Evolutionary conservation across 2,888 invertebrate genomes (phyloP).

Genomic region (Dynastes hyllus): DNA sequence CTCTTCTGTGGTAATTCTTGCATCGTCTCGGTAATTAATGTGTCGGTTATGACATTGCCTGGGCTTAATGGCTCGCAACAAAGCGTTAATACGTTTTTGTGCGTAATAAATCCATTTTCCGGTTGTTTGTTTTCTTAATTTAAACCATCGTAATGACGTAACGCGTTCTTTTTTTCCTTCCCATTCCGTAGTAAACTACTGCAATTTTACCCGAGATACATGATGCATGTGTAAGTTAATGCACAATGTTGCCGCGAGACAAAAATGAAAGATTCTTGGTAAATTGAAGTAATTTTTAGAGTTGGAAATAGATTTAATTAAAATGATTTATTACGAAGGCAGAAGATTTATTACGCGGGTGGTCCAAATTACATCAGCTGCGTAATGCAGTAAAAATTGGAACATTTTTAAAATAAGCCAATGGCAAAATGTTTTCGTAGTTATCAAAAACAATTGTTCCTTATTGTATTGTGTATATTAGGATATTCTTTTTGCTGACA

Average conservation of each 20-base stretch:
- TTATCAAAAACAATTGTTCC: no score
- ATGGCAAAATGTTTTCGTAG: no score
- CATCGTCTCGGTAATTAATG: constrained; percentile 13
- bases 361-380: no score
- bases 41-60: constrained; percentile 34
- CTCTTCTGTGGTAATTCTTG: constrained; percentile 35
- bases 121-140: constrained; percentile 31
- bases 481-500: no score
- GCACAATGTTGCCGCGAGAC: neutral
- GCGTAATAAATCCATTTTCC: constrained; percentile 32
- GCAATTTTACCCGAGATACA: neutral
- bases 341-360: neutral
- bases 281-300: neutral
- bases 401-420: no score
- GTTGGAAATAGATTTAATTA: neutral
- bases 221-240: neutral
- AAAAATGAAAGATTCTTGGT: neutral
- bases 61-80: constrained; percentile 30
- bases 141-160: constrained; percentile 2
- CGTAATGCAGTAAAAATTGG: no score
- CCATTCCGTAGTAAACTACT: neutral
- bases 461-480: no score
- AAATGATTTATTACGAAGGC: neutral
- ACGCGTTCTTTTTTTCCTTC: neutral
- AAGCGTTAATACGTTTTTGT: constrained; percentile 28